Evolutionary conservation across 1,140 invertebrate genomes (phyloP).

Genomic region (Ganaspis sp.): DNA sequence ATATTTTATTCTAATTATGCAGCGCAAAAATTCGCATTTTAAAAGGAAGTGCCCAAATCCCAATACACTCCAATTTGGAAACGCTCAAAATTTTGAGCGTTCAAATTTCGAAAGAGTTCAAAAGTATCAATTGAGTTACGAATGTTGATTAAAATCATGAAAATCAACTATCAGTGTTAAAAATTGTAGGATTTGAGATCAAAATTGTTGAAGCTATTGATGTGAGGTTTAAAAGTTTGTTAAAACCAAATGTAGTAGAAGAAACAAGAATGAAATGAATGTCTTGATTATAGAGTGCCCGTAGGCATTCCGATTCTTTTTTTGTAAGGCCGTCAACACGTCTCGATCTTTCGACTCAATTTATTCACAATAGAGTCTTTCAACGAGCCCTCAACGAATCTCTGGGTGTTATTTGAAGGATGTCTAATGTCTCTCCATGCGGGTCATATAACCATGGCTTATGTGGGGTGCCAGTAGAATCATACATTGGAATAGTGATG

Average conservation of each 20-base stretch:
- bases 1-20: too few relatives aligned
- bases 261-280: background rate
- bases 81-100: too few relatives aligned
- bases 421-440: constrained; percentile 56
- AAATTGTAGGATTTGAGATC: too few relatives aligned
- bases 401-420: constrained; percentile 62
- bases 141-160: too few relatives aligned
- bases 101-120: too few relatives aligned
- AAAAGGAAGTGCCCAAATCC: background rate
- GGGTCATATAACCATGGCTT: constrained; percentile 53
- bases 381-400: constrained; percentile 67
- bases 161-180: too few relatives aligned
- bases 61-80: background rate
- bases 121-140: too few relatives aligned
- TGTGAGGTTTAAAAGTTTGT: too few relatives aligned
- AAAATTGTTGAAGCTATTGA: too few relatives aligned
- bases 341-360: constrained; percentile 66
- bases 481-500: constrained; percentile 27
- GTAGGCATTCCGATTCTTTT: background rate
- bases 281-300: background rate
- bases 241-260: background rate
- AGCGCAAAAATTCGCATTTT: too few relatives aligned
- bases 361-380: constrained; percentile 74
- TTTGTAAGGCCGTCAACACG: constrained; percentile 49
- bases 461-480: constrained; percentile 3